Evolutionary conservation across 2,888 invertebrate genomes (phyloP), one percentile per base, ranked within the genome.

Genomic region (Salpingus planirostris): DNA sequence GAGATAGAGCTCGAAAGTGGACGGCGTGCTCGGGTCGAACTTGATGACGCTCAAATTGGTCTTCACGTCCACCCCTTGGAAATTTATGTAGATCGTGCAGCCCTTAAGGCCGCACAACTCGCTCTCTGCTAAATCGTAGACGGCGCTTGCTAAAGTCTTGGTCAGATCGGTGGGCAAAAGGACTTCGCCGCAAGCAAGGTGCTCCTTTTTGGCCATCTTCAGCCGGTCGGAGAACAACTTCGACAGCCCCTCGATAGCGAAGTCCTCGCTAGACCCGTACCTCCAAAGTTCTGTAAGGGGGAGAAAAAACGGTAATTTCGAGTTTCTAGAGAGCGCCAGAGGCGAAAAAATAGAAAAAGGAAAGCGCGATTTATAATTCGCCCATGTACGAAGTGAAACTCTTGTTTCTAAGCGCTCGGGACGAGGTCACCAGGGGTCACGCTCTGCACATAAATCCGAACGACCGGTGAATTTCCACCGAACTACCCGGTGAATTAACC

Each of bases 101-200:
- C 89, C 90, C 47, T 85, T 69, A 21, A 89, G 74, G 29, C 90
- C 91, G 64, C 87, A 90, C n/a, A 89, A 89, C 65, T 91, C 90
- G 26, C 79, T 78, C 59, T 88, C 87, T 1, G 89, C 85, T 67
- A 85, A 76, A 34, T 74, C 72, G 35, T 88, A 72, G 36, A 87
- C 78, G 59, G 86, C 81, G 44, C 77, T 70, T 24, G 89, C 79
- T 42, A 90, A 80, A 43, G 80, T 70, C 40, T 78, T 74, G 29
- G 87, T 74, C 43, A 90, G 74, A 62, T 85, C 84, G 29, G 80
- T 79, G 18, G 89, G 90, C 48, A 89, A 71, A 41, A 87, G 71
- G 35, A 90, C 86, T 66, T 89, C 87, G 11, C 84, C 87, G 52
- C 83, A 80, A 33, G 81, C 78, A 43, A 89, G 68, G 62, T 84